phyloP scores from a whole-genome alignment of 92 coral and sea anemone genomes.

The Pocillopora meandrina region DNA sequence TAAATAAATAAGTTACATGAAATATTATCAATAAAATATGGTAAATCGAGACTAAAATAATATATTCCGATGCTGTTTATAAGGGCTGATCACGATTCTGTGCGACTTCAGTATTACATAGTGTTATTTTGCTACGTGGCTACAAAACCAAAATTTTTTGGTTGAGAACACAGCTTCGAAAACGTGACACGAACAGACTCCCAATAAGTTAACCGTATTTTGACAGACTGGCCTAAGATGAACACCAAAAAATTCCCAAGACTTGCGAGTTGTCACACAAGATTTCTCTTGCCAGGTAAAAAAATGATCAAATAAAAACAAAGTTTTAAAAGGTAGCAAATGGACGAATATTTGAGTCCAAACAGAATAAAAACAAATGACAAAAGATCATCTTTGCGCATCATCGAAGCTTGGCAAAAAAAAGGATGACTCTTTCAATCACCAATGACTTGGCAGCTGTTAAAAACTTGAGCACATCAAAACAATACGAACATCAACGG shows the following conservation, averaged over 20 bases:
- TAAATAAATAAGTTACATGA: conserved; percentile 11
- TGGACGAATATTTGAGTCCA: background rate
- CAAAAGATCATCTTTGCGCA: no score
- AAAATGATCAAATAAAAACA: background rate
- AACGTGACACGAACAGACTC: conserved; percentile 10
- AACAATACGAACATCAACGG: no score
- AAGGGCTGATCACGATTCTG: no score
- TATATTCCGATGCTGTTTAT: background rate
- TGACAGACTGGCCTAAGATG: background rate
- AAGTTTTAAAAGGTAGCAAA: background rate
- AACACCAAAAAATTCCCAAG: background rate
- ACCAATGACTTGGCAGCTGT: background rate
- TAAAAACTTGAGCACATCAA: no score
- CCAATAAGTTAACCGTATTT: conserved; percentile 1
- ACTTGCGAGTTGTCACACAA: background rate
- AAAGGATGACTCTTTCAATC: background rate
- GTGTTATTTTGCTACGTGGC: no score
- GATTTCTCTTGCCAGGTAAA: background rate
- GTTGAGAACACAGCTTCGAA: background rate
- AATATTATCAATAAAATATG: background rate
- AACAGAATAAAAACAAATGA: background rate
- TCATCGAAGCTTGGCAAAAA: background rate
- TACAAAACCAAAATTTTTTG: no score
- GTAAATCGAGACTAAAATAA: background rate
- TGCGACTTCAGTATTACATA: no score